Conservation (phyloP, 2,113 vertebrate genomes). For the Oreochromis niloticus region DNA sequence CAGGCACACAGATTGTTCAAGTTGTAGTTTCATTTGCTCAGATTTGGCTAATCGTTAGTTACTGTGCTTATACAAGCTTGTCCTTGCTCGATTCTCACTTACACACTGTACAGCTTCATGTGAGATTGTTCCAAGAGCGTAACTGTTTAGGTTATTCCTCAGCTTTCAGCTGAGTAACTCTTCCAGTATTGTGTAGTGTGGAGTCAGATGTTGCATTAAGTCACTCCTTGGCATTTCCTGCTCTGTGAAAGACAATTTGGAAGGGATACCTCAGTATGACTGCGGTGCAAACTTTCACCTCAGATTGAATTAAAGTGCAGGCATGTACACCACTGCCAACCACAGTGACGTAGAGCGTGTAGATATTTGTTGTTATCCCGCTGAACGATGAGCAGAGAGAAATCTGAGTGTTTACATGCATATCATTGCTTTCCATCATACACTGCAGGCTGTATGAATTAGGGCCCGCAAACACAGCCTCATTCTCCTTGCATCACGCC, state of each 20-base stretch:
- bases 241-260: background rate
- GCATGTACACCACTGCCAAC: background rate
- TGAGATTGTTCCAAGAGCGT: background rate
- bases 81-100: conserved; percentile 28
- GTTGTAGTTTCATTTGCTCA: conserved; percentile 21
- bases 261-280: background rate
- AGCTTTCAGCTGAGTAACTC: background rate
- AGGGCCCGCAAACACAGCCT: conserved; percentile 51
- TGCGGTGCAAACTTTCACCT: conserved; percentile 19
- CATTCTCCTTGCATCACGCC: conserved; percentile 67
- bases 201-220: conserved; percentile 8
- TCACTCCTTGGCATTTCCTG: background rate
- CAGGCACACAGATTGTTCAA: background rate
- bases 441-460: conserved; percentile 70
- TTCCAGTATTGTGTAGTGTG: background rate
- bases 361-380: conserved; percentile 45
- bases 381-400: conserved; percentile 47
- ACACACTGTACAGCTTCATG: background rate
- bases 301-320: background rate
- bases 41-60: conserved; percentile 49
- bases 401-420: conserved; percentile 66
- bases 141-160: background rate
- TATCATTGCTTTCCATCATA: conserved; percentile 71
- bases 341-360: background rate
- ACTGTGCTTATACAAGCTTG: conserved; percentile 28